These are phyloP conservation scores for Hirundo rustica DNA, from an alignment of 2,797 vertebrate genomes.

Conservation along the genomic window DNA sequence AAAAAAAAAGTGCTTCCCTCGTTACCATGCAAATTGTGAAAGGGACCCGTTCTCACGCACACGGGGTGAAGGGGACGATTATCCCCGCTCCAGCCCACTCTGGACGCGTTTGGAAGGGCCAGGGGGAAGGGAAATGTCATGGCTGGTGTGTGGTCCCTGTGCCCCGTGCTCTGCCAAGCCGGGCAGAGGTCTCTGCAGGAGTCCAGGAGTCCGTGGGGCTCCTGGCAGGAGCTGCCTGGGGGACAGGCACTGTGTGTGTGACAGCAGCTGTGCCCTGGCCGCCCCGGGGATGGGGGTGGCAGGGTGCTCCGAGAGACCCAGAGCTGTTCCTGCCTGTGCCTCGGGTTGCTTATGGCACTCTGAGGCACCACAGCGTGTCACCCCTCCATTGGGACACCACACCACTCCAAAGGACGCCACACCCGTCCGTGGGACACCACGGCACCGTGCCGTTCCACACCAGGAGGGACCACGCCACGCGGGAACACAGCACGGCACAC, in stretches of 20 bases:
- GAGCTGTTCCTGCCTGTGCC: neutral
- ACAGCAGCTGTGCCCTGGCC: neutral
- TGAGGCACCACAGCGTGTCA: neutral
- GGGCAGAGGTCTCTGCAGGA: neutral
- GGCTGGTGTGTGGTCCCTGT: neutral
- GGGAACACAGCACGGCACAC: too few relatives aligned
- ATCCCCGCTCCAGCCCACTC: neutral
- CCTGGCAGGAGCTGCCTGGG: neutral
- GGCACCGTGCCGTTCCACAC: neutral
- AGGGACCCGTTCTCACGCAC: neutral
- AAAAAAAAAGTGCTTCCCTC: neutral
- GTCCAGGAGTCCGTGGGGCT: accelerated
- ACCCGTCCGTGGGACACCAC: neutral
- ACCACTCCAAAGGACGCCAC: neutral
- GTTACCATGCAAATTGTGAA: constrained; percentile 1
- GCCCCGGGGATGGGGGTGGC: accelerated
- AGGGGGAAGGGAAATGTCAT: neutral
- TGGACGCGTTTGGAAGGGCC: neutral
- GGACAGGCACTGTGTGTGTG: neutral
- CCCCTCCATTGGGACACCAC: neutral
- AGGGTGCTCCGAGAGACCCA: accelerated
- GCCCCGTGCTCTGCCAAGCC: accelerated
- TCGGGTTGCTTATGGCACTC: neutral
- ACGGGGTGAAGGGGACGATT: neutral
- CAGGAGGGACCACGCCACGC: neutral